Base-by-base conservation (phyloP, 2,888 invertebrate species). In the Bellardia bayeri region DNA sequence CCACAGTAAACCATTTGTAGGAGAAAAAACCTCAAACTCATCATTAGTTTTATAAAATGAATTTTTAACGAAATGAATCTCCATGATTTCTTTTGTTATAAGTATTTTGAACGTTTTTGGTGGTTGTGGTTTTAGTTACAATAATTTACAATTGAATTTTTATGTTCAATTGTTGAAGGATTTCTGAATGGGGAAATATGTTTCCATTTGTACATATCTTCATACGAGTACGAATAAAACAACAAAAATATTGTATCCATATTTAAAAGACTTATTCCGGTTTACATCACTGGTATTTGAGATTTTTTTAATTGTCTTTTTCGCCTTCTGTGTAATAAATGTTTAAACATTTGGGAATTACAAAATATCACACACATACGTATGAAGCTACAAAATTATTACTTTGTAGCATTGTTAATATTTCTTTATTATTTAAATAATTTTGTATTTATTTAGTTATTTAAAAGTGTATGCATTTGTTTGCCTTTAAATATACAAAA, bases 1-100 rank as follows among this genome's bases (percentile, higher is more conserved):
- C 51, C 61, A 30, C 69, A 75, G 42, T 40, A 42, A 51, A 37
- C 37, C 33, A 42, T 3, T 42, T 8, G 33, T 45, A 54, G 33
- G 56, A 75, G n/a, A 61, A 54, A 68, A 56, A 64, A 64, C 42
- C 54, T 69, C 68, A 85, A 85, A 80, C 66, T 75, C 74, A 85
- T 75, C 68, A 69, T 54, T 72, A 58, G 63, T 63, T 82, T 78
- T 16, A 54, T 68, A 37, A 71, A 69, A 23, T 63, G 11, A 30
- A 40, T 49, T 68, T 63, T 66, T 42, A 76, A 69, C 37, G 23
- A 82, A 82, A 68, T 68, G 42, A 56, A 33, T 42, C 63, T 63
- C 11, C 49, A 63, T 13, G 63, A 54, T 54, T 71, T 63, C 7
- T 61, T 58, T 79, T 58, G 13, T 80, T 33, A 23, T 23, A n/a